Conservation (phyloP, 2,888 invertebrate genomes). For the Prosapia bicincta region DNA sequence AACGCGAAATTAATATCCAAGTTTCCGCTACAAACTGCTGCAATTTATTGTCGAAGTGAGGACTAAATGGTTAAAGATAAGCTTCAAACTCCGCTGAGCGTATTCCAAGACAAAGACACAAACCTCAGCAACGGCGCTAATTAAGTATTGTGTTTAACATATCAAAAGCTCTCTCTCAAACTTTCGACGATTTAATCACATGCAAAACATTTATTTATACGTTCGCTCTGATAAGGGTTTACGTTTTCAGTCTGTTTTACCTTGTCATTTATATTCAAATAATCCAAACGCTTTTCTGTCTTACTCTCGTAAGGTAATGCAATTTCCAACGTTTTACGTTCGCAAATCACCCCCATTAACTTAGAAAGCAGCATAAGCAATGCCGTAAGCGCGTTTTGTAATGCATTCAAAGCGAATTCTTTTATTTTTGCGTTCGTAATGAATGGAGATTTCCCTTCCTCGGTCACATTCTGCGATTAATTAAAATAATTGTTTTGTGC, state of each 20-base stretch:
- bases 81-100: background rate
- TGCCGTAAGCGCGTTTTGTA: background rate
- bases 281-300: background rate
- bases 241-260: background rate
- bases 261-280: background rate
- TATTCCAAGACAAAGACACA: background rate
- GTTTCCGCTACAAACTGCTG: background rate
- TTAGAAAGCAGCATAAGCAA: background rate
- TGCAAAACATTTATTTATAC: background rate
- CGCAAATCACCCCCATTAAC: background rate
- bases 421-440: too few species aligned
- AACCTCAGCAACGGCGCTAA: background rate
- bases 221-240: background rate
- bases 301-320: background rate
- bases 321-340: background rate
- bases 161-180: background rate
- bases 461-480: too few species aligned
- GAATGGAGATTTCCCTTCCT: too few species aligned
- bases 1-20: background rate
- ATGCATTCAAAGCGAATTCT: background rate
- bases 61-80: background rate
- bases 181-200: background rate
- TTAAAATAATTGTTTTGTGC: too few species aligned
- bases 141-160: background rate
- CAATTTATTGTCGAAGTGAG: background rate